A percentile compares a stretch with the other conserved stretches of the same genome.
phyloP scores from a whole-genome alignment of 2,888 invertebrate genomes.

The Nemoura dubitans region DNA sequence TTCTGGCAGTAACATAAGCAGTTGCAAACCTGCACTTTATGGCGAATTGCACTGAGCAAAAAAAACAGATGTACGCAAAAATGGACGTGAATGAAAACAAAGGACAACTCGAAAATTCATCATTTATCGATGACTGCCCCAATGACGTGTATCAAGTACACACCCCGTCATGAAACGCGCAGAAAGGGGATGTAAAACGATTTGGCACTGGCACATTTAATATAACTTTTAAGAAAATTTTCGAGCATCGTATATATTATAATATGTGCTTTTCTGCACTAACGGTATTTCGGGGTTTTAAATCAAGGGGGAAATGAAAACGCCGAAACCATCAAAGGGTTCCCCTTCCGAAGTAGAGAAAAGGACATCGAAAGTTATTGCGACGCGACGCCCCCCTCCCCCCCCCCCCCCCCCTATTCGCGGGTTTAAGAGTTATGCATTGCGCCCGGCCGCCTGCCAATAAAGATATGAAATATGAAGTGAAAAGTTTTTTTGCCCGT shows the following conservation, averaged over 20 bases:
- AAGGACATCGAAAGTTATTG: conserved; percentile 7
- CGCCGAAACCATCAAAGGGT: not conserved
- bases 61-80: not conserved
- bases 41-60: not conserved
- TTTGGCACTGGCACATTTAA: not conserved
- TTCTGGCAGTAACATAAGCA: not conserved
- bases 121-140: not conserved
- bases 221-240: not conserved
- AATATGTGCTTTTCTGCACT: not conserved
- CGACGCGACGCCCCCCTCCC: not conserved
- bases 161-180: too few relatives aligned
- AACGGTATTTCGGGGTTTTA: not conserved
- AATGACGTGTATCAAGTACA: too few relatives aligned
- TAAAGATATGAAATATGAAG: not conserved
- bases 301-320: not conserved
- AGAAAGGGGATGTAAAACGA: too few relatives aligned
- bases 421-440: not conserved
- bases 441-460: not conserved
- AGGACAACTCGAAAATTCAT: not conserved
- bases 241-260: too few relatives aligned
- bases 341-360: not conserved
- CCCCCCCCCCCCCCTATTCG: not conserved
- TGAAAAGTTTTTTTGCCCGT: not conserved
- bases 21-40: not conserved
- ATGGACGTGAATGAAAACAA: not conserved